Evolutionary conservation across 1,140 invertebrate species (phyloP), one percentile per base, ranked within the genome.

Genomic region (Caerostris extrusa): DNA sequence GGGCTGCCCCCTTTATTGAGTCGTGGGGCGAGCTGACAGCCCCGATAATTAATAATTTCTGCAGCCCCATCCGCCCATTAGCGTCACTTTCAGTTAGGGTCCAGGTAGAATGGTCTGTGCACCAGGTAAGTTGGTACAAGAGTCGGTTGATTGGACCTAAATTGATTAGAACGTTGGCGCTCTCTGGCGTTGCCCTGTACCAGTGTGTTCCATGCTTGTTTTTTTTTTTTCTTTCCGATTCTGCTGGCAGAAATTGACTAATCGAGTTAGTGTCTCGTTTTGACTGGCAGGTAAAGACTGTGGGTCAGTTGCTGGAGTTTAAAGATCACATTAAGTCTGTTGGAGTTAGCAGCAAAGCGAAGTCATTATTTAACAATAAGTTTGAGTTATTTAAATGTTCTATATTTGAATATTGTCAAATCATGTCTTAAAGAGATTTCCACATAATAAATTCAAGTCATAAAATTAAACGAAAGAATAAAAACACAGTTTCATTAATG

Each of bases 11-110:
- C 69, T 71, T 71, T 71, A 50, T 10, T 12, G 69, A 71, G 67
- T 71, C 67, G 67, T 19, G n/a, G 67, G 67, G 17, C n/a, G n/a
- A 19, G 69, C 69, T 71, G 69, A 71, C 69, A 71, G 69, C 69
- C 69, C 69, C 19, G 69, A 71, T 71, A 71, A 71, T 71, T 71
- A 71, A 71, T 71, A 71, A 71, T 71, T 71, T 71, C 69, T 71
- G 19, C 69, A 17, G 19, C 69, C 69, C 69, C 69, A 71, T 71
- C 69, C 69, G 5, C 69, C 69, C 69, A 71, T 71, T 71, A 71
- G 69, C 69, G 69, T 71, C 69, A 71, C 69, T 34, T 71, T 34
- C n/a, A 71, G 69, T 71, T 71, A 71, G 34, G 19, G 69, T 19
- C 69, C 69, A 71, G 69, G 69, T 71, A 71, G 19, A 71, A 34